Evolutionary conservation across 2,797 vertebrate genomes (phyloP).

Genomic region (Anolis apletophallus): DNA sequence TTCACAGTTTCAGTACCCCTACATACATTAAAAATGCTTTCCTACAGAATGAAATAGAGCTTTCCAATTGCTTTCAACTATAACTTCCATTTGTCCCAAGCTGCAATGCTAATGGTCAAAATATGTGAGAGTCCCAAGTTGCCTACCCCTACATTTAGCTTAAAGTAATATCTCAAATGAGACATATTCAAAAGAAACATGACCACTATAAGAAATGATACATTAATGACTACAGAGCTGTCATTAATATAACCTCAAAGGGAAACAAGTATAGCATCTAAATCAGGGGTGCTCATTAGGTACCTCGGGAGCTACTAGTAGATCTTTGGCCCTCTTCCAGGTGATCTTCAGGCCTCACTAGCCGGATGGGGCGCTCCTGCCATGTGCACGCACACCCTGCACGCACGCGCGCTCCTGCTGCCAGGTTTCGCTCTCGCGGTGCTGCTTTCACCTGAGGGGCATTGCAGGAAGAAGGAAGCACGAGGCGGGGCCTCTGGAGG

Average conservation of each 20-base stretch:
- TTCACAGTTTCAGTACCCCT: neutral
- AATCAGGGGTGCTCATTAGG: too few species aligned
- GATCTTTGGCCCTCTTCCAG: too few species aligned
- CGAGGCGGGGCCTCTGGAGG: too few species aligned
- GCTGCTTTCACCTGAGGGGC: too few species aligned
- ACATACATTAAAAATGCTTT: neutral
- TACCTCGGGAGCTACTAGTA: too few species aligned
- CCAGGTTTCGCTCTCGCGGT: too few species aligned
- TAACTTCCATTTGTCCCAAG: neutral
- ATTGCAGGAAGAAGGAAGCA: too few species aligned
- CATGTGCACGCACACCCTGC: too few species aligned
- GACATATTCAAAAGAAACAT: neutral
- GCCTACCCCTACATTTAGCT: neutral
- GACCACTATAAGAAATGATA: neutral
- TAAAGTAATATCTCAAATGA: neutral
- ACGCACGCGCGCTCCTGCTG: too few species aligned
- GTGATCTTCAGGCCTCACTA: too few species aligned
- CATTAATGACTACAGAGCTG: neutral
- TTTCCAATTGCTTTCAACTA: neutral
- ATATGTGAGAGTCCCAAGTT: neutral
- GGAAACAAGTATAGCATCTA: neutral
- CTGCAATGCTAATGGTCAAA: neutral
- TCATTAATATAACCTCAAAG: too few species aligned
- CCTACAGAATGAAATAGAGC: neutral
- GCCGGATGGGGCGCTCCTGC: too few species aligned